Conservation (phyloP, 1,140 invertebrate genomes). For the Lepidurus arcticus region DNA sequence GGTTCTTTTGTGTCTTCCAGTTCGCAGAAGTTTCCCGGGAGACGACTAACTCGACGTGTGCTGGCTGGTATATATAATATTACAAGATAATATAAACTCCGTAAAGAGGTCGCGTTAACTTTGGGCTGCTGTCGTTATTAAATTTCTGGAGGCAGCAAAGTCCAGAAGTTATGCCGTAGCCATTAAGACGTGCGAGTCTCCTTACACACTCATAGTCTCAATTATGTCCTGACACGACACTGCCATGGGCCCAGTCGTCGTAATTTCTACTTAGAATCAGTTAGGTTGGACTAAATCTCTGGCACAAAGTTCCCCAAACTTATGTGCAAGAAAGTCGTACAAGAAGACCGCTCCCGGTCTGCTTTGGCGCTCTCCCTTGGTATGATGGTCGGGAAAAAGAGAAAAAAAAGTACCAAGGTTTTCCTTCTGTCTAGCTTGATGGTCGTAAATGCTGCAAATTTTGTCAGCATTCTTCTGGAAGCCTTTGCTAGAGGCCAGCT, state of each 20-base stretch:
- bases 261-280: constrained; percentile 15
- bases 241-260: not conserved
- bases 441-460: not conserved
- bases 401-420: not conserved
- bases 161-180: not conserved
- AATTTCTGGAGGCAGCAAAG: not conserved
- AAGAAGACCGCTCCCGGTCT: no score
- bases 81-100: no score
- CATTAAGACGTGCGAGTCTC: not conserved
- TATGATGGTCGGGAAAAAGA: no score
- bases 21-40: not conserved
- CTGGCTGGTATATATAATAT: no score
- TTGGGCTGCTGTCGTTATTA: not conserved
- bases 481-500: not conserved
- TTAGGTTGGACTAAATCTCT: not conserved
- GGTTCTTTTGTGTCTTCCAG: not conserved
- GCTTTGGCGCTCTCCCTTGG: no score
- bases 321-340: not conserved
- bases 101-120: no score
- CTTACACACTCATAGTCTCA: not conserved
- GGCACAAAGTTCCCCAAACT: not conserved
- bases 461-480: not conserved
- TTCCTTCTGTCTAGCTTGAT: not conserved
- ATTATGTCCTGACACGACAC: not conserved
- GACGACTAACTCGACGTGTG: not conserved